phyloP scores from a whole-genome alignment of 2,888 invertebrate species.

The Pachydiplax longipennis region DNA sequence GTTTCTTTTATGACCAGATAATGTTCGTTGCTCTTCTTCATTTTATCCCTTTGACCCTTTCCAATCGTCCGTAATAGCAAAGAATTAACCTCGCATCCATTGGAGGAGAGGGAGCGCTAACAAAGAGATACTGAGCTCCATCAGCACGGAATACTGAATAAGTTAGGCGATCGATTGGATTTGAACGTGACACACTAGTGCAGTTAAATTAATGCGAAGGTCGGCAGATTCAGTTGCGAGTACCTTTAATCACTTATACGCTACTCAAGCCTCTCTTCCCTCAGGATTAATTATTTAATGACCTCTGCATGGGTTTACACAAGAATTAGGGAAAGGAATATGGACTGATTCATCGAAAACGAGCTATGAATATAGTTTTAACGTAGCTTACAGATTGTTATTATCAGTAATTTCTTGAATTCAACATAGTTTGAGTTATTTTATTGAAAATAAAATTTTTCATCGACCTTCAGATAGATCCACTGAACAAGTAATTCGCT shows the following conservation, averaged over 20 bases:
- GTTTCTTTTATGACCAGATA: too few species aligned
- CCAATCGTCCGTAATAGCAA: background rate
- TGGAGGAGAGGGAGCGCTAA: background rate
- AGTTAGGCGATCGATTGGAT: slow-evolving; percentile 19
- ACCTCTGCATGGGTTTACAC: background rate
- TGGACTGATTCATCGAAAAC: background rate
- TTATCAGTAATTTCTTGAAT: background rate
- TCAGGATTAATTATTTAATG: background rate
- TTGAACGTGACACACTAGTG: background rate
- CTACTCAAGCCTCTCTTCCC: background rate
- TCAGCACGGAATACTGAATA: background rate
- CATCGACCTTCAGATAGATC: too few species aligned
- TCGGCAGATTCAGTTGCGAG: background rate
- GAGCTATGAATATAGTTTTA: background rate
- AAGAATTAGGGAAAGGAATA: background rate
- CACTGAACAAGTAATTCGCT: too few species aligned
- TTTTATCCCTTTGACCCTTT: too few species aligned
- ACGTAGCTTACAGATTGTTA: background rate
- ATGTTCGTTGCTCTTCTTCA: too few species aligned
- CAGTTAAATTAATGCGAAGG: background rate
- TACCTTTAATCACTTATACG: background rate
- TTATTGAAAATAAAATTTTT: too few species aligned
- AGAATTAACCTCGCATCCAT: background rate
- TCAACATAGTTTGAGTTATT: too few species aligned
- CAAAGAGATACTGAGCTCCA: background rate